Percentiles rank a stretch among this genome's conserved stretches.
Conservation (phyloP, 2,888 invertebrate species). For the Drosophila rellima region DNA sequence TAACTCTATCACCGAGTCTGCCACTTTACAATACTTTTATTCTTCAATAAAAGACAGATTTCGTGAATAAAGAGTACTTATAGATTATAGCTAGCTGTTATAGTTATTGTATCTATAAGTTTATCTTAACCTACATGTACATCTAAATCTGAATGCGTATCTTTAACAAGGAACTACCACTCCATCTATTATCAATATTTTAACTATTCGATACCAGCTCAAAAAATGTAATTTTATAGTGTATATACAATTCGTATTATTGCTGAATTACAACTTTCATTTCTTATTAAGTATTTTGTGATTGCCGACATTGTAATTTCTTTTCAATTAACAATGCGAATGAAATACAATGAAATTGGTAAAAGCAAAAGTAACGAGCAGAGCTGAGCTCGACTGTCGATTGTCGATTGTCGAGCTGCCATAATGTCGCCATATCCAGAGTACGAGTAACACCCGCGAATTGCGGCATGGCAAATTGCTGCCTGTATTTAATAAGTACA, state of each 20-base stretch:
- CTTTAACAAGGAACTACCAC: too few relatives aligned
- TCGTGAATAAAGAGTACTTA: neutral
- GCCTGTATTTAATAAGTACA: slow-evolving; percentile 56
- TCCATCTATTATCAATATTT: too few relatives aligned
- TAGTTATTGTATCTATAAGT: neutral
- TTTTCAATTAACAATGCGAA: slow-evolving; percentile 76
- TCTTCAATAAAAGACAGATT: neutral
- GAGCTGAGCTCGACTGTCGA: slow-evolving; percentile 8
- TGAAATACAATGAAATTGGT: slow-evolving; percentile 49
- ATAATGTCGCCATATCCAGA: slow-evolving; percentile 27
- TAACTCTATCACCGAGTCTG: neutral
- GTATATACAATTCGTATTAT: slow-evolving; percentile 1
- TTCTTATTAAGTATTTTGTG: slow-evolving; percentile 52
- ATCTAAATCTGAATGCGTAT: too few relatives aligned
- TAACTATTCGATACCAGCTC: neutral
- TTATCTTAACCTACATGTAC: neutral
- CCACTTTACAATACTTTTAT: neutral
- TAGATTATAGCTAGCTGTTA: too few relatives aligned
- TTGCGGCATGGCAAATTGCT: slow-evolving; percentile 40
- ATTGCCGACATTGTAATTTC: slow-evolving; percentile 63
- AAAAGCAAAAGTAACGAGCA: slow-evolving; percentile 69
- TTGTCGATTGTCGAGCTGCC: slow-evolving; percentile 3
- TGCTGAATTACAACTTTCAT: slow-evolving; percentile 41
- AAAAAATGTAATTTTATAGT: neutral
- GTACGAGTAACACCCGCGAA: slow-evolving; percentile 17